Conservation (phyloP, 2,888 invertebrate species). For the Caenorhabditis zanzibari region DNA sequence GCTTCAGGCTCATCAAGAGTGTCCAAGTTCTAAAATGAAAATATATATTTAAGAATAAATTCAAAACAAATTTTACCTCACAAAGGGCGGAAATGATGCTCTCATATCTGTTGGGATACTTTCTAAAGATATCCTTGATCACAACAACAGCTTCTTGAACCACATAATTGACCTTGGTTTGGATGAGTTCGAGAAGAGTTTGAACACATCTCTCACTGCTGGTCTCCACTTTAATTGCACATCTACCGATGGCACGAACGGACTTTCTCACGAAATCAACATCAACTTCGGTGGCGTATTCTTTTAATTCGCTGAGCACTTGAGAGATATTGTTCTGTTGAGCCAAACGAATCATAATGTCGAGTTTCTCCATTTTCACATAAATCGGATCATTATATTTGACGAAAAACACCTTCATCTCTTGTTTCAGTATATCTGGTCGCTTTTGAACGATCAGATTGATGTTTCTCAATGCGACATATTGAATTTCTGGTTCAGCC, state of each 20-base stretch:
- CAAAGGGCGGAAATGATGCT: constrained; percentile 99
- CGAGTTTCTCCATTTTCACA: constrained; percentile 97
- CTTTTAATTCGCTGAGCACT: constrained; percentile 97
- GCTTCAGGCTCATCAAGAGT: constrained; percentile 97
- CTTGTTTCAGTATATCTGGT: constrained; percentile 98
- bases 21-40: constrained; percentile 89
- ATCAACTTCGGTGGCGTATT: constrained; percentile 98
- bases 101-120: constrained; percentile 99
- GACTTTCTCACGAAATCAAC: constrained; percentile 99
- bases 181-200: constrained; percentile 96
- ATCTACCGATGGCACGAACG: constrained; percentile 97
- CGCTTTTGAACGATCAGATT: constrained; percentile 98
- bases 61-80: constrained; percentile 86
- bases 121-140: constrained; percentile 89
- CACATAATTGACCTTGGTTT: constrained; percentile 99
- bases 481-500: constrained; percentile 99
- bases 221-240: constrained; percentile 94
- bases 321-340: constrained; percentile 98
- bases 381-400: constrained; percentile 99
- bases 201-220: constrained; percentile 99
- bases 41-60: not conserved
- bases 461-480: constrained; percentile 97
- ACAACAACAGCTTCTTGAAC: constrained; percentile 99
- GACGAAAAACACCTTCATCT: constrained; percentile 99
- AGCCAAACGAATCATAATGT: constrained; percentile 99